Evolutionary conservation across 1,140 invertebrate species (phyloP).

Genomic region (Brachionus angularis): DNA sequence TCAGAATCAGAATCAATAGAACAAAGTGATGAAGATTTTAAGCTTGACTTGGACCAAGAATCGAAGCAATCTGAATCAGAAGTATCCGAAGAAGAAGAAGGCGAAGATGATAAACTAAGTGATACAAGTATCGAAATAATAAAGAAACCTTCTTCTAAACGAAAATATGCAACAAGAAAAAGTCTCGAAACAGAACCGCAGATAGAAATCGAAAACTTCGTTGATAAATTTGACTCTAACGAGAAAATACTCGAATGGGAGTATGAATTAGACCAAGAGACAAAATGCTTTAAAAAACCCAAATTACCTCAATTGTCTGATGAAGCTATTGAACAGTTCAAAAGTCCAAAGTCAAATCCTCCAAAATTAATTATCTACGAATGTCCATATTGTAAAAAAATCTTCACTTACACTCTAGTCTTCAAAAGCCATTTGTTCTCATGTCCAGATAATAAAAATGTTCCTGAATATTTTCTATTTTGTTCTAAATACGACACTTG

Average conservation of each 20-base stretch:
- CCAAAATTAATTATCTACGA: constrained; percentile 18
- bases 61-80: not conserved
- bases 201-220: not conserved
- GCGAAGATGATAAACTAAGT: not conserved
- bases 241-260: constrained; percentile 41
- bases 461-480: constrained; percentile 30
- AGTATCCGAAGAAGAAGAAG: not conserved
- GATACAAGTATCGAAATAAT: too few relatives aligned
- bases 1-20: not conserved
- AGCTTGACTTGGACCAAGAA: not conserved
- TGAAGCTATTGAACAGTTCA: constrained; percentile 27
- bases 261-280: constrained; percentile 19
- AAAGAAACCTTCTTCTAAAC: too few relatives aligned
- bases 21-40: not conserved
- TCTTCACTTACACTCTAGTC: constrained; percentile 17
- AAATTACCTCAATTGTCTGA: constrained; percentile 25
- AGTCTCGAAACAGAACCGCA: not conserved
- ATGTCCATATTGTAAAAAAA: constrained; percentile 22
- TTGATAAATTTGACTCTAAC: not conserved
- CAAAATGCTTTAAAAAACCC: constrained; percentile 13
- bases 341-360: constrained; percentile 16
- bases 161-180: too few relatives aligned
- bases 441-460: constrained; percentile 24
- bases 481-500: not conserved
- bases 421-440: constrained; percentile 30